Evolutionary conservation across 2,797 vertebrate species (phyloP).

Genomic region (Eremophila alpestris): DNA sequence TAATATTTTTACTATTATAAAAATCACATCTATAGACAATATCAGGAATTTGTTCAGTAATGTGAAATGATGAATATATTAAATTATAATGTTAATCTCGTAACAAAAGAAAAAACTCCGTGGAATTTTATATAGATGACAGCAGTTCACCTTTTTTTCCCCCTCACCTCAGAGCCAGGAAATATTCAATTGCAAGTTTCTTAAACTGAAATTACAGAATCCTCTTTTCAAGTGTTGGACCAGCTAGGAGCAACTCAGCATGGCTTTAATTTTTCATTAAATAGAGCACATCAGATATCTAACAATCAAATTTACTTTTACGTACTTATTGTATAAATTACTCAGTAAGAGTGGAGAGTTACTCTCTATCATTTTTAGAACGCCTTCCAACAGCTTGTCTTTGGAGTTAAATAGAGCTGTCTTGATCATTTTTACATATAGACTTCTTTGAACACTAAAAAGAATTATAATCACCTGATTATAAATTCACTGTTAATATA

Average conservation of each 20-base stretch:
- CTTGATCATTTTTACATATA: conserved; percentile 79
- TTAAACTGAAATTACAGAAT: neutral
- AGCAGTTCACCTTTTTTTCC: neutral
- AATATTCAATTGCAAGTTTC: neutral
- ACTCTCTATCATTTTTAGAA: conserved; percentile 55
- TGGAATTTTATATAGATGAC: neutral
- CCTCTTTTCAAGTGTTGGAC: neutral
- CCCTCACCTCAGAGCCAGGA: neutral
- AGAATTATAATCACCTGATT: conserved; percentile 81
- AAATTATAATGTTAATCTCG: neutral
- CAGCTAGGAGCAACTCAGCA: neutral
- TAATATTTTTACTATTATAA: neutral
- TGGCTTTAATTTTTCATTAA: conserved; percentile 14
- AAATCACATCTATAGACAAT: neutral
- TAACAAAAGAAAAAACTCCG: neutral
- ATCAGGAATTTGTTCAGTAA: neutral
- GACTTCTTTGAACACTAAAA: conserved; percentile 72
- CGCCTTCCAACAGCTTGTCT: conserved; percentile 63
- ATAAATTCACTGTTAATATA: conserved; percentile 84
- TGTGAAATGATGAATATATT: neutral
- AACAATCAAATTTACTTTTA: conserved; percentile 32
- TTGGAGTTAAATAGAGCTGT: conserved; percentile 76
- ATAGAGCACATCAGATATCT: neutral
- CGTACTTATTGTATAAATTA: conserved; percentile 61
- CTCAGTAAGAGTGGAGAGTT: conserved; percentile 48